Base-by-base conservation (phyloP, 2,797 vertebrate species). In the Manis pentadactyla region DNA sequence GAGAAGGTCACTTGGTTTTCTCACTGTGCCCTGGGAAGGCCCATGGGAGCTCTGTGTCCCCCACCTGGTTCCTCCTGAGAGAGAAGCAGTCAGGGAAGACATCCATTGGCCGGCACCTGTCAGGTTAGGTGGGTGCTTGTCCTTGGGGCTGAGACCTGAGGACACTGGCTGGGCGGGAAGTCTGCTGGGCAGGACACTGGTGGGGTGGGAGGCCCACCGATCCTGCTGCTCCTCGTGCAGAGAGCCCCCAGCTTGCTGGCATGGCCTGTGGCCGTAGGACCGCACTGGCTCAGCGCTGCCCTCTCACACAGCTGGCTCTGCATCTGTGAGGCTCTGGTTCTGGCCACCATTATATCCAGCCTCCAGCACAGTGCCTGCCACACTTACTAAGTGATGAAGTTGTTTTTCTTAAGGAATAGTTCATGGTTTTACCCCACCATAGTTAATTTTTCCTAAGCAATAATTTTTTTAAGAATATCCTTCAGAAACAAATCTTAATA, bases 141-240 rank as follows among this genome's bases (percentile, higher is more conserved):
- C 7, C 18, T 11, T 6, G 1, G 25, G 21, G 53, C 17, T 2
- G 0, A 18, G 5, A 11, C n/a, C 11, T 3, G 7, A 46, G 46
- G 46, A 46, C 46, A 46, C 46, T 46, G 31, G 7, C 4, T 8
- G n/a, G 29, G 37, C 3, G 10, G 23, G 37, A 42, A 5, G 42
- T 34, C 27, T 8, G 0, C 25, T 27, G 11, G 59, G 66, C 42
- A 46, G 42, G 42, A 46, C 42, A 46, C 42, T 9, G 31, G 11
- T 9, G 17, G n/a, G 64, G 23, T 7, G 37, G 29, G 37, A 42
- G 7, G 42, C 39, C 27, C 11, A 0, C 25, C 21, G 0, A 11
- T 3, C 66, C 77, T 4, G 0, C 14, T 3, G 59, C 74, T 86
- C 21, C 6, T 7, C 64, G 46, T 31, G 37, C 17, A 21, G 25